Base-by-base conservation (phyloP, 2,888 invertebrate genomes). In the Acrocera orbiculus region DNA sequence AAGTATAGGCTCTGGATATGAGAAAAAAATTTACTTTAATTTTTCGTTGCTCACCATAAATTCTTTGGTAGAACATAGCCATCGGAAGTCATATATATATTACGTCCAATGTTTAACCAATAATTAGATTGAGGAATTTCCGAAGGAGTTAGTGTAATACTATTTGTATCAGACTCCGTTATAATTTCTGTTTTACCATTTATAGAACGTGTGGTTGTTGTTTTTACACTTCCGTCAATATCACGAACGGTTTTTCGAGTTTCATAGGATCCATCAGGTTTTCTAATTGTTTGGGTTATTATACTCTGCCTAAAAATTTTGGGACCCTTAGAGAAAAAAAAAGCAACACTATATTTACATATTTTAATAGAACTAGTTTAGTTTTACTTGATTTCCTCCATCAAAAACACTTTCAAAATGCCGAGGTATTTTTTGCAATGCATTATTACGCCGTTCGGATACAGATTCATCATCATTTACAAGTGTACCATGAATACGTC, bases 241-340 rank as follows among this genome's bases (percentile, higher is more conserved):
- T 73, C 72, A 45, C 56, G 61, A 2, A 69, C 56, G 14, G 65
- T 63, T 45, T 61, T 62, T 27, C 64, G 64, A 17, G 67, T 65
- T 54, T 73, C 70, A 36, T 66, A 52, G 15, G 62, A 60, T 27
- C 73, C 74, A 54, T 73, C 70, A 8, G 69, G 60, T 45, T 63
- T 63, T 28, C 61, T 61, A 26, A 69, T 46, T 6, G 67, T 66
- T 53, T 64, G 62, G 5, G 63, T 65, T 42, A 60, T 61, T 30
- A 70, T 54, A 37, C 65, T 67, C 47, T 63, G 64, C 16, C 67
- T 65, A 46, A 65, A 66, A 43, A 64, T 53, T 45, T 58, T 59
- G 11, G 58, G 52, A 17, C 56, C 46, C 51, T 57, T 22, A 22
- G 8, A n/a, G 4, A 22, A 9, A 22, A 22, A 4, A 19, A n/a